Evolutionary conservation across 2,113 vertebrate species (phyloP), one percentile per base, ranked within the genome.

Genomic region (Macrotus californicus): DNA sequence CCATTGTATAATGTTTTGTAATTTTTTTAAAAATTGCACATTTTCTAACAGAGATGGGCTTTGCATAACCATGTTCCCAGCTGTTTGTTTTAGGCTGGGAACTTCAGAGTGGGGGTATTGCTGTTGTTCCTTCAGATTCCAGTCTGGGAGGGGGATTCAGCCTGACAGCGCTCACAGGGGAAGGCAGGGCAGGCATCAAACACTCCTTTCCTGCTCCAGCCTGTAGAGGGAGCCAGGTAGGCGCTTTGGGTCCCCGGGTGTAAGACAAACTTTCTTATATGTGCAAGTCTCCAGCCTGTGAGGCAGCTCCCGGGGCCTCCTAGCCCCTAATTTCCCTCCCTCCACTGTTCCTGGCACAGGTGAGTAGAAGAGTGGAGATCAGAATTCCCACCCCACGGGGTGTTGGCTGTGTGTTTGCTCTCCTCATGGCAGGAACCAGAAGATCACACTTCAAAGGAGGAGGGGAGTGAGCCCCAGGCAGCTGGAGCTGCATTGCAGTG

Each of bases 151-250:
- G 67, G 64, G 59, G 13, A 26, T 21, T 31, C 29, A 34, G n/a
- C 19, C 48, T 16, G 36, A 19, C 39, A 14, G 34, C 19, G 75
- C 56, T 87, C 52, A 19, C 26, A n/a, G 61, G 18, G 52, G 24
- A 34, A 46, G 80, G 43, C 39, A 89, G 43, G 11, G 13, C 14
- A 14, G 31, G 14, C 12, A 72, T 18, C 36, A 22, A 29, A 13
- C 6, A 18, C 72, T 93, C 82, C 89, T 52, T 87, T 92, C 88
- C 93, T 80, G 89, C 94, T 70, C 10, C 26, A 79, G 83, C 83
- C 93, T 89, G 84, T 90, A 80, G 93, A 96, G 94, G 95, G 94
- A 96, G 93, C 89, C 93, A 94, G 94, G 95, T 77, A 86, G 77
- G 91, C n/a, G 9, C 69, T 54, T 39, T 86, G 76, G 90, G 82